Base-by-base conservation (phyloP, 2,113 vertebrate genomes). In the Okapia johnstoni region DNA sequence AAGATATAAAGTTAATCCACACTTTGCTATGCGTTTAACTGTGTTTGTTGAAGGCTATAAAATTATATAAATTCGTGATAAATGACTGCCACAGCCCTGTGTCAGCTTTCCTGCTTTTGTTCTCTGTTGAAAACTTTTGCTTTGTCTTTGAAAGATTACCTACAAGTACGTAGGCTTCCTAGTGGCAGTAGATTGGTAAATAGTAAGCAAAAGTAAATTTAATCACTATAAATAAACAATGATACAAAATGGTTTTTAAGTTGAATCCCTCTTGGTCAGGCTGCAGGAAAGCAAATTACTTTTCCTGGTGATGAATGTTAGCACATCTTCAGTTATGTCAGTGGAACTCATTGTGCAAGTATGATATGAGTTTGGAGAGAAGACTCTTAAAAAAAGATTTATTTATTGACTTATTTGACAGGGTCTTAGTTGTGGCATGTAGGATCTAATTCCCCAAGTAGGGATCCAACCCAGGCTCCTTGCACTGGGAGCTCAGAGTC, bases 41-140 rank as follows among this genome's bases (percentile, higher is more conserved):
- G 12, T 80, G 43, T 92, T 63, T 84, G n/a, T 52, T 52, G 76
- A 90, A 97, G 92, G 28, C 19, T 88, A 6, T 79, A 52, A 92
- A 91, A 90, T 61, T 46, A 60, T 46, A 57, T 40, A 84, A 61
- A 73, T 58, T 63, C 40, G 17, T 89, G n/a, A 52, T 79, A 86
- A 76, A 50, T 76, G 30, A 36, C 46, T 5, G 6, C 25, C 54
- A 3, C 1, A 57, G 50, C 26, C 55, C 46, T 13, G 17, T 83
- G 52, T 83, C 70, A 33, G n/a, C 96, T 96, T 97, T 96, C 55
- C 40, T 79, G 30, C 26, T 43, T 85, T 93, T 70, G 23, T 55
- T 85, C 15, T 28, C 57, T n/a, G 11, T 55, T 16, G 46, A 88
- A 92, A 92, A 46, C 2, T 83, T 96, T 89, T 87, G 16, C n/a